phyloP scores from a whole-genome alignment of 2,797 vertebrate genomes.

The Enteromius paludinosus region DNA sequence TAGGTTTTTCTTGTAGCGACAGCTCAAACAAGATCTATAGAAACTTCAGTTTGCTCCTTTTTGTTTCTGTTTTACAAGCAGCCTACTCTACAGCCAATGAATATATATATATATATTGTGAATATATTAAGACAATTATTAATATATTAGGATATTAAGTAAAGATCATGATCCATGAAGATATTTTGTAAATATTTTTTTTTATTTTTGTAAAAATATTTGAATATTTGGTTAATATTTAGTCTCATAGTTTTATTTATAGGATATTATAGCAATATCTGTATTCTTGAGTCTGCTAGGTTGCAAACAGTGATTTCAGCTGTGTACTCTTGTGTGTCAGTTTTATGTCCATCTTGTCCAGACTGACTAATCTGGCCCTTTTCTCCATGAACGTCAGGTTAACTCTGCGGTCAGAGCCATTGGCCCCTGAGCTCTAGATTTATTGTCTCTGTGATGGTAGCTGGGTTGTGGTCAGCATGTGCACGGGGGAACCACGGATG shows the following conservation, averaged over 20 bases:
- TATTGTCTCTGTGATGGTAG: conserved; percentile 42
- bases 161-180: too few relatives aligned
- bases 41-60: neutral
- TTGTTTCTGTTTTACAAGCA: neutral
- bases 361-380: conserved; percentile 20
- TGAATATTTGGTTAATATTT: neutral
- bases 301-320: neutral
- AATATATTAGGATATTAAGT: too few relatives aligned
- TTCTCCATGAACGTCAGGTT: conserved; percentile 26
- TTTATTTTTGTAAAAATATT: too few relatives aligned
- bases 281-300: neutral
- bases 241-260: neutral
- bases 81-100: neutral
- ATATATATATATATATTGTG: neutral
- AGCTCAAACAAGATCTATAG: neutral
- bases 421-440: conserved; percentile 44
- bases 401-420: conserved; percentile 26
- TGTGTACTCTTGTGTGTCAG: conserved; percentile 11
- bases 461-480: conserved; percentile 49
- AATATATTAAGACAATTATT: neutral
- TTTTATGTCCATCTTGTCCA: conserved; percentile 27
- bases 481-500: conserved; percentile 13
- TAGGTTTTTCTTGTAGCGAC: neutral
- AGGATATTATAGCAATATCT: neutral
- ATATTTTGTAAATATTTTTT: too few relatives aligned